Evolutionary conservation across 1,140 invertebrate genomes (phyloP), one percentile per base, ranked within the genome.

Genomic region (Centruroides sculpturatus): DNA sequence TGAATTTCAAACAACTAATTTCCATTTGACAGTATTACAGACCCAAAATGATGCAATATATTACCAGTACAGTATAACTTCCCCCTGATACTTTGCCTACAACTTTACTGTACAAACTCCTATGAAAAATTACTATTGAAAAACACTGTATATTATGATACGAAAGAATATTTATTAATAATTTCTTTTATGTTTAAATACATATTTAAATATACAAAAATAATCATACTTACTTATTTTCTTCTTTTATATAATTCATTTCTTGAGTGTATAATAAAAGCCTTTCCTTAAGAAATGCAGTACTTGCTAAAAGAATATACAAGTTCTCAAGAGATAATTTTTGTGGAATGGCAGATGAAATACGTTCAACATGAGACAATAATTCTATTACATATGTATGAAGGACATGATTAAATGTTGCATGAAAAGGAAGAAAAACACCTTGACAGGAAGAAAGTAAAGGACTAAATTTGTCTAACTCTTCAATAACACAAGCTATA

Each of bases 341-440:
- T 6, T 59, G 5, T 50, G 49, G 41, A n/a, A 12, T 23, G 11
- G 10, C 4, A 11, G 34, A 9, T 10, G 57, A 9, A 35, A 62
- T 55, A 35, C 50, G 8, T 51, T 51, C 50, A 11, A 62, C 51
- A 55, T 62, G 61, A 5, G 35, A 48, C 8, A 62, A 10, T 5
- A 62, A 51, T 47, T 62, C 57, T 41, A 62, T 52, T 35, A 62
- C 61, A 59, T 62, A 62, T 46, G 61, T 59, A 51, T 62, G 57
- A 9, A 62, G 48, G n/a, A 53, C 51, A 35, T 62, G 61, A n/a
- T 10, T 56, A 59, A 62, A 62, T 10, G 61, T 59, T 11, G 57
- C 59, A 35, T 62, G 59, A 13, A 62, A 62, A 8, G 61, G 53
- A 34, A 51, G 13, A 56, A 62, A 62, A 1, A 53, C 57, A 46